Conservation (phyloP, 1,140 invertebrate genomes). For the Ericerus pela region DNA sequence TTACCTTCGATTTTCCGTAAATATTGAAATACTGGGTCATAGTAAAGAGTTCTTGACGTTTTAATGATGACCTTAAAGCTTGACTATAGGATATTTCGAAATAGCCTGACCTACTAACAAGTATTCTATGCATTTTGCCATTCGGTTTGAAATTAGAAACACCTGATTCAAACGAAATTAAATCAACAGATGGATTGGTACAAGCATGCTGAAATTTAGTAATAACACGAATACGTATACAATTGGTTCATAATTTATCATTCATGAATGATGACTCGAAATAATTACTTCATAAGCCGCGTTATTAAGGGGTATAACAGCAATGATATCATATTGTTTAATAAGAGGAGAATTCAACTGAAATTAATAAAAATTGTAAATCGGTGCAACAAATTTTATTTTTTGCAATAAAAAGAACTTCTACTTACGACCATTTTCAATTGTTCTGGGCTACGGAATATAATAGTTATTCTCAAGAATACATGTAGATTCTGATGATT, state of each 20-base stretch:
- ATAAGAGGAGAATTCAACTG: background rate
- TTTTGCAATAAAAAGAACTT: background rate
- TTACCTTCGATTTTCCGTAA: slow-evolving; percentile 4
- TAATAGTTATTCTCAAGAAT: background rate
- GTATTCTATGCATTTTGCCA: background rate
- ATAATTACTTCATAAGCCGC: background rate
- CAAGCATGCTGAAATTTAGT: background rate
- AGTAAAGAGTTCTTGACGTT: background rate
- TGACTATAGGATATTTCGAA: background rate
- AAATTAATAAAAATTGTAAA: background rate
- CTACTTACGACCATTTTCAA: background rate
- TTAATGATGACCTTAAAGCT: background rate
- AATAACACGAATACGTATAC: too few species aligned
- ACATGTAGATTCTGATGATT: background rate
- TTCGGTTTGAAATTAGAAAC: background rate
- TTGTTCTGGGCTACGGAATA: background rate
- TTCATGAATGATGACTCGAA: too few species aligned
- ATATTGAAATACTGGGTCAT: slow-evolving; percentile 3
- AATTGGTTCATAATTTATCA: background rate
- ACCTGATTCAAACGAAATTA: background rate
- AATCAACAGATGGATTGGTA: background rate
- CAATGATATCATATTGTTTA: background rate
- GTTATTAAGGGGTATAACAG: background rate
- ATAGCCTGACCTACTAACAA: background rate
- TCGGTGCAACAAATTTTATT: background rate